These are phyloP conservation scores for Trichogramma evanescens DNA, from an alignment of 2,888 invertebrate genomes.

Conservation along the genomic window DNA sequence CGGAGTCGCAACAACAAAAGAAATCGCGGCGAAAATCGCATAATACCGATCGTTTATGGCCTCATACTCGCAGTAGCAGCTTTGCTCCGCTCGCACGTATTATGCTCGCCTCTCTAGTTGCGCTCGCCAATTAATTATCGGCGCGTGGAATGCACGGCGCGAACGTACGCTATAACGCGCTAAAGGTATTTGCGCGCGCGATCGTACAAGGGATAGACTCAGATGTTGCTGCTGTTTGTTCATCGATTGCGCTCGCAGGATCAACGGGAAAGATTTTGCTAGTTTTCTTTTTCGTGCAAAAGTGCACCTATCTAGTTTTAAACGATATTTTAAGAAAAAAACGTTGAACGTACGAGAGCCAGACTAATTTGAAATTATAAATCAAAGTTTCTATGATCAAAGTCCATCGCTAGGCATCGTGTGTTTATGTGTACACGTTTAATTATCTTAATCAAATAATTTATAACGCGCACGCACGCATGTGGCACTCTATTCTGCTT, in stretches of 20 bases:
- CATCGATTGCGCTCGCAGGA: too few species aligned
- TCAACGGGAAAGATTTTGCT: neutral
- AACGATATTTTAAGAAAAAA: neutral
- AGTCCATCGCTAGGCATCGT: neutral
- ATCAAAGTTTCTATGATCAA: neutral
- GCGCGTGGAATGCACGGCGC: neutral
- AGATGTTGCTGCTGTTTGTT: neutral
- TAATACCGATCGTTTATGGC: too few species aligned
- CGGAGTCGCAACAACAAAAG: too few species aligned
- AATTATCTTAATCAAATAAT: constrained; percentile 10
- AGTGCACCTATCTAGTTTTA: too few species aligned
- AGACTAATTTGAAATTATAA: neutral
- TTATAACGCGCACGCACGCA: neutral
- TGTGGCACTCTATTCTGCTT: neutral
- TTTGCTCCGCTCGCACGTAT: too few species aligned
- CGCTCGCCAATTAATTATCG: constrained; percentile 7
- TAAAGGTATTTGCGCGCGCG: neutral
- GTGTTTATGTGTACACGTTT: neutral
- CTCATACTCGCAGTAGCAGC: too few species aligned
- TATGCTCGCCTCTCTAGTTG: neutral
- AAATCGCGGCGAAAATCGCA: too few species aligned
- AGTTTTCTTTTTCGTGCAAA: too few species aligned
- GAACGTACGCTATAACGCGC: neutral
- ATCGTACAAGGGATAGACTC: neutral
- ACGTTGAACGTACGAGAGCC: too few species aligned